These are phyloP conservation scores for Phortica variegata DNA, from an alignment of 1,140 invertebrate species.

Conservation along the genomic window DNA sequence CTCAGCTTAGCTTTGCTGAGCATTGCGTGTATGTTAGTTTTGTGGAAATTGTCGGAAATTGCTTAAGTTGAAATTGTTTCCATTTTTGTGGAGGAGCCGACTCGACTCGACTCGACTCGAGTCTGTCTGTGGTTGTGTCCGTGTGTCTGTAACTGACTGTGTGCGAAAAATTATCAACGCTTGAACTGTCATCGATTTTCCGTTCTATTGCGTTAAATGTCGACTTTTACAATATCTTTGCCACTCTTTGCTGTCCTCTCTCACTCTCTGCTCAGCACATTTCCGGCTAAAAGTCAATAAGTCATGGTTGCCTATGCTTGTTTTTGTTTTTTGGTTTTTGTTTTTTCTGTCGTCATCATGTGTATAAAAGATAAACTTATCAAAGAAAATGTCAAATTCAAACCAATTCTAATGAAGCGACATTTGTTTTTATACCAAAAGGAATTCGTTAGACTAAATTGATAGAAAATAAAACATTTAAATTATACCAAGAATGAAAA, in stretches of 20 bases:
- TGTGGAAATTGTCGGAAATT: slow-evolving; percentile 44
- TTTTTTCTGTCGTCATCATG: too few relatives aligned
- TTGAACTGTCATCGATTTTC: slow-evolving; percentile 54
- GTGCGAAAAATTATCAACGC: slow-evolving; percentile 47
- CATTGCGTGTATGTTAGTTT: too few relatives aligned
- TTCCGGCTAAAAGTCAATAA: slow-evolving; percentile 32
- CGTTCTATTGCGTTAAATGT: slow-evolving; percentile 51
- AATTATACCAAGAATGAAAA: too few relatives aligned
- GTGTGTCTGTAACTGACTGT: slow-evolving; percentile 8
- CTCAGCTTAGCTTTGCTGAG: too few relatives aligned
- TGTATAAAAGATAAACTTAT: too few relatives aligned
- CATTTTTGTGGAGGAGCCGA: slow-evolving; percentile 34
- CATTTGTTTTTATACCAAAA: too few relatives aligned
- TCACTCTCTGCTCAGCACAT: background rate
- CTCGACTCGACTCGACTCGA: too few relatives aligned
- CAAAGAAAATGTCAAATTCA: too few relatives aligned
- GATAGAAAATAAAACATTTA: too few relatives aligned
- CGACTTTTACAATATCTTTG: slow-evolving; percentile 26
- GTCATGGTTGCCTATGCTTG: slow-evolving; percentile 36
- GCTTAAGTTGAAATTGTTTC: slow-evolving; percentile 50
- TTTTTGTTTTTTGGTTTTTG: too few relatives aligned
- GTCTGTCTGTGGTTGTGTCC: slow-evolving; percentile 9
- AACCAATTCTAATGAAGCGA: too few relatives aligned
- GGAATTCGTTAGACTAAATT: too few relatives aligned
- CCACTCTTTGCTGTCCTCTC: slow-evolving; percentile 2